These are phyloP conservation scores for Heterodera carotae DNA, from an alignment of 1,140 invertebrate species.

Conservation along the genomic window DNA sequence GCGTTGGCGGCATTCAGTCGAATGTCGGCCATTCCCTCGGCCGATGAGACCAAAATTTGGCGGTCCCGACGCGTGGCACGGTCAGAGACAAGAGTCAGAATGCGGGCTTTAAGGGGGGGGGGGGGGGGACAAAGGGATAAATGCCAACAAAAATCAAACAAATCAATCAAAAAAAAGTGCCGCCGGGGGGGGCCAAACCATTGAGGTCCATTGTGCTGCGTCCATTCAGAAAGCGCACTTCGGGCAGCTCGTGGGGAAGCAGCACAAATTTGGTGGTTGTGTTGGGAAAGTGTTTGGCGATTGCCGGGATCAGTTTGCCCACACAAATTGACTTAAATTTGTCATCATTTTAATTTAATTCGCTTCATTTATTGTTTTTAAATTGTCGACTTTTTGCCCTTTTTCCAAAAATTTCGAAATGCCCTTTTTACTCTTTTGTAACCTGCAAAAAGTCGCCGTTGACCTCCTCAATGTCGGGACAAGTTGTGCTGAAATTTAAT, in stretches of 20 bases:
- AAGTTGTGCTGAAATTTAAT: slow-evolving; percentile 45
- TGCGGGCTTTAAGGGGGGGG: slow-evolving; percentile 45
- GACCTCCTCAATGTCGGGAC: slow-evolving; percentile 32
- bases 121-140: slow-evolving; percentile 13
- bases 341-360: background rate
- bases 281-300: slow-evolving; percentile 58
- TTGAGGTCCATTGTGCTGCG: slow-evolving; percentile 57
- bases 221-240: slow-evolving; percentile 58
- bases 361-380: too few relatives aligned
- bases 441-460: slow-evolving; percentile 48
- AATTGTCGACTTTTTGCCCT: too few relatives aligned
- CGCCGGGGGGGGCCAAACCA: slow-evolving; percentile 35
- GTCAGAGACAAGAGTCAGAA: slow-evolving; percentile 60
- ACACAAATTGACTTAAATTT: slow-evolving; percentile 50
- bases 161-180: background rate
- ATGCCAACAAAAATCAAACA: slow-evolving; percentile 37
- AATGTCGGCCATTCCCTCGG: slow-evolving; percentile 63
- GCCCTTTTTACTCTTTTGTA: background rate
- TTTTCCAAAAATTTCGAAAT: too few relatives aligned
- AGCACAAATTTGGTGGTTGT: slow-evolving; percentile 63
- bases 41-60: slow-evolving; percentile 64
- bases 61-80: slow-evolving; percentile 29
- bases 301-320: slow-evolving; percentile 59
- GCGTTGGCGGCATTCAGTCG: slow-evolving; percentile 54
- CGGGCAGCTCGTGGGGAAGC: slow-evolving; percentile 58